Evolutionary conservation across 2,888 invertebrate genomes (phyloP).

Genomic region (Pecten maximus): DNA sequence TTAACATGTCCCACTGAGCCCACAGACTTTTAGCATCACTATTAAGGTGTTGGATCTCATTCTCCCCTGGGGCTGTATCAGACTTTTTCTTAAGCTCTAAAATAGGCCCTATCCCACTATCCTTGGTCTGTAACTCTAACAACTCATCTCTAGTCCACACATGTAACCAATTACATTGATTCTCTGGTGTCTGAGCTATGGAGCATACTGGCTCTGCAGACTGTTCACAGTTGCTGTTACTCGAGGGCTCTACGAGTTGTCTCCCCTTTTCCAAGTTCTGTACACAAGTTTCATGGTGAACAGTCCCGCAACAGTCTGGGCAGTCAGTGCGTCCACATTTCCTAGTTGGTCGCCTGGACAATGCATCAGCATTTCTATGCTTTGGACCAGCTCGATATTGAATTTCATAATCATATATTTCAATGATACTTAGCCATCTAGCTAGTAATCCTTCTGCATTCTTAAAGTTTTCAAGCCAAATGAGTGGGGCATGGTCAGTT

Average conservation of each 20-base stretch:
- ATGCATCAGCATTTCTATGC: constrained; percentile 44
- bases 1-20: no score
- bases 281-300: not conserved
- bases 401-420: constrained; percentile 42
- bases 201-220: not conserved
- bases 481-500: no score
- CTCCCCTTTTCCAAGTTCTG: not conserved
- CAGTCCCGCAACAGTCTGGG: not conserved
- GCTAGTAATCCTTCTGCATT: constrained; percentile 43
- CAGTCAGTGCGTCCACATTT: constrained; percentile 29
- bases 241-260: not conserved
- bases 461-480: constrained; percentile 41
- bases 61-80: not conserved
- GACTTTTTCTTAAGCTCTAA: not conserved
- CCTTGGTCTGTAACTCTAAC: constrained; percentile 36
- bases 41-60: not conserved
- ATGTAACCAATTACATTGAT: constrained; percentile 30
- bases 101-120: constrained; percentile 35
- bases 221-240: not conserved
- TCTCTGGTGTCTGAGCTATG: not conserved
- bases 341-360: constrained; percentile 42
- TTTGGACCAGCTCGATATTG: constrained; percentile 42
- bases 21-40: constrained; percentile 32
- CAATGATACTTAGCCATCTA: constrained; percentile 41
- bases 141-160: constrained; percentile 37